Evolutionary conservation across 2,113 vertebrate genomes (phyloP).

Genomic region (Podarcis cretensis): DNA sequence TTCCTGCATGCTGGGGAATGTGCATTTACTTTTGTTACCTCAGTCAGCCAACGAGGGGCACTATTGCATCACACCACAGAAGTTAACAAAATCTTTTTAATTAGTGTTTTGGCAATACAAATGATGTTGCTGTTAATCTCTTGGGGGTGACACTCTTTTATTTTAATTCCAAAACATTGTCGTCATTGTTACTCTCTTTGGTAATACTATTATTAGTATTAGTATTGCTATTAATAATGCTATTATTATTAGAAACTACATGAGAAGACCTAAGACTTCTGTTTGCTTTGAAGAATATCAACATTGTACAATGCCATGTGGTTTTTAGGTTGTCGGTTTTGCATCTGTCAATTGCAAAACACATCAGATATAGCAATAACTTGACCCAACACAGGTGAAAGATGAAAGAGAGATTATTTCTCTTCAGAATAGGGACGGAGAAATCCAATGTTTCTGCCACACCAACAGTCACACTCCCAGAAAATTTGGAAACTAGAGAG

Average conservation of each 20-base stretch:
- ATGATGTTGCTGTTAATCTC: background rate
- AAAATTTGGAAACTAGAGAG: too few relatives aligned
- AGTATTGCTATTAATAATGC: too few relatives aligned
- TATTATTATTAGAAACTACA: background rate
- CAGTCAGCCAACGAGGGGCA: constrained; percentile 60
- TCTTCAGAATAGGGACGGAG: too few relatives aligned
- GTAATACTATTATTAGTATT: too few relatives aligned
- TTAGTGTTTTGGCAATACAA: background rate
- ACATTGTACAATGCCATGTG: background rate
- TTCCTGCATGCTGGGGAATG: constrained; percentile 62
- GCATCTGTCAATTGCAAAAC: too few relatives aligned
- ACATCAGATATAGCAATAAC: too few relatives aligned
- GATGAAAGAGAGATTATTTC: too few relatives aligned
- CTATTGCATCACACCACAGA: constrained; percentile 56
- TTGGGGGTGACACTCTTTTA: background rate
- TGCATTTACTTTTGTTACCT: constrained; percentile 65
- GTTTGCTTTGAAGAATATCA: background rate
- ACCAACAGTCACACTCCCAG: too few relatives aligned
- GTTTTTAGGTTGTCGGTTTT: too few relatives aligned
- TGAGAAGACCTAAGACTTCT: background rate
- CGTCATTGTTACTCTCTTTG: too few relatives aligned
- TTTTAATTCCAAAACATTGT: background rate
- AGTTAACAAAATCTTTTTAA: background rate
- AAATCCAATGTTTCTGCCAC: too few relatives aligned
- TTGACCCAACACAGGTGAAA: too few relatives aligned